A percentile compares a stretch with the other conserved stretches of the same genome.
Evolutionary conservation across 2,797 vertebrate genomes (phyloP).

Genomic region (Knipowitschia caucasica): DNA sequence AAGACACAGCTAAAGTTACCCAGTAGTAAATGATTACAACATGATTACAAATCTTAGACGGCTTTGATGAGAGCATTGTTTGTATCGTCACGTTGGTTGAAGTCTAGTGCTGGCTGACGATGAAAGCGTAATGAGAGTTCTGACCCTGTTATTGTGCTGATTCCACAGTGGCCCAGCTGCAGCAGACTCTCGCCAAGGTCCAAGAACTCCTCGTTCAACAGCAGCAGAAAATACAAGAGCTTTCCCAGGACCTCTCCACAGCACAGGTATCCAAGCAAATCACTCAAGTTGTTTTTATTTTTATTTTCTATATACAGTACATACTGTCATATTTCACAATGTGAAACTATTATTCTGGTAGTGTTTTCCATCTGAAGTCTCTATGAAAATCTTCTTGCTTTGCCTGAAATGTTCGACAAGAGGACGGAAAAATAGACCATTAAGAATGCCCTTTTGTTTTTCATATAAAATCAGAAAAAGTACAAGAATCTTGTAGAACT

Average conservation of each 20-base stretch:
- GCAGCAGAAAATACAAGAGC: conserved; percentile 92
- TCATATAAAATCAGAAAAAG: no score
- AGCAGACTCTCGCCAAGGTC: conserved; percentile 87
- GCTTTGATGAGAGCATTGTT: conserved; percentile 58
- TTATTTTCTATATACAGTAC: background rate
- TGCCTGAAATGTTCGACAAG: no score
- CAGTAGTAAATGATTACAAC: conserved; percentile 60
- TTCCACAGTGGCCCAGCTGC: conserved; percentile 87
- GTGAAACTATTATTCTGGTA: no score
- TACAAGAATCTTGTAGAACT: background rate
- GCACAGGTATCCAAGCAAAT: conserved; percentile 78
- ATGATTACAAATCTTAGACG: conserved; percentile 58
- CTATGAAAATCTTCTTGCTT: no score
- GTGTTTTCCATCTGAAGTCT: no score
- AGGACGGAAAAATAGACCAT: no score
- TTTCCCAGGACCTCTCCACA: conserved; percentile 86
- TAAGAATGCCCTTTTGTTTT: no score
- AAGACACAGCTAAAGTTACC: conserved; percentile 62
- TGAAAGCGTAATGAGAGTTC: conserved; percentile 3
- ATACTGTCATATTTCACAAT: no score
- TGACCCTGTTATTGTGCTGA: conserved; percentile 31
- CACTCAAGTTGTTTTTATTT: background rate
- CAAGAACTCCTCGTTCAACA: conserved; percentile 93
- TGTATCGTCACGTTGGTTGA: conserved; percentile 25
- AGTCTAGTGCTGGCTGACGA: conserved; percentile 24